Evolutionary conservation across 1,140 invertebrate genomes (phyloP), one percentile per base, ranked within the genome.

Genomic region (Drosophila ananassae): DNA sequence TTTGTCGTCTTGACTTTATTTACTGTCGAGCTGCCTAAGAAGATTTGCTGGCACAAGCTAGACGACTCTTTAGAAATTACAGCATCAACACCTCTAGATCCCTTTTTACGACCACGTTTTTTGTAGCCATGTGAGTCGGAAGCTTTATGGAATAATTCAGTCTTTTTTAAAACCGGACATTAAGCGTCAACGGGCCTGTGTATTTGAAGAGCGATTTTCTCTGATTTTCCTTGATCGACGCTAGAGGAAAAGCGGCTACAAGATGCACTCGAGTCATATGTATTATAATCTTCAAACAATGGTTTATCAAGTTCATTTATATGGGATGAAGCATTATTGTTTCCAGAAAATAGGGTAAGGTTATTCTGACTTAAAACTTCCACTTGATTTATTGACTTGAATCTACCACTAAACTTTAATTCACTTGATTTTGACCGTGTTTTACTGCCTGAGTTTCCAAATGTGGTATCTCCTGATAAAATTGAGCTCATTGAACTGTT

Each of bases 1-100:
- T 96, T 96, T 22, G 96, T 97, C 1, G 96, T 97, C 93, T 97
- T 97, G 1, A 97, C 94, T 93, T 97, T 95, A 66, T 95, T 94
- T 77, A 94, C 95, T 37, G 94, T 93, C 21, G 94, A 93, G 41
- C 81, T 41, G 3, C 67, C 75, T 46, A 89, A 77, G 13, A 89
- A 78, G 8, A 91, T 89, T 79, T 91, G 84, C 1, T 89, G 79
- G 1, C 82, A 87, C 0, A 91, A 57, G 56, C 82, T 84, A 3
- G 87, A 77, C 21, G 87, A 80, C 25, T 91, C 87, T 39, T 89
- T 85, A 1, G 87, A 83, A 47, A 92, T 83, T 25, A 87, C 13
- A 3, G 93, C 47, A 62, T 92, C 91, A 2, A 93, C 61, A 13
- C 94, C 95, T 76, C 95, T 95, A 21, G 95, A 95, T 54, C 95